These are phyloP conservation scores for Andrena bicolor DNA, from an alignment of 2,888 invertebrate genomes.

Conservation along the genomic window DNA sequence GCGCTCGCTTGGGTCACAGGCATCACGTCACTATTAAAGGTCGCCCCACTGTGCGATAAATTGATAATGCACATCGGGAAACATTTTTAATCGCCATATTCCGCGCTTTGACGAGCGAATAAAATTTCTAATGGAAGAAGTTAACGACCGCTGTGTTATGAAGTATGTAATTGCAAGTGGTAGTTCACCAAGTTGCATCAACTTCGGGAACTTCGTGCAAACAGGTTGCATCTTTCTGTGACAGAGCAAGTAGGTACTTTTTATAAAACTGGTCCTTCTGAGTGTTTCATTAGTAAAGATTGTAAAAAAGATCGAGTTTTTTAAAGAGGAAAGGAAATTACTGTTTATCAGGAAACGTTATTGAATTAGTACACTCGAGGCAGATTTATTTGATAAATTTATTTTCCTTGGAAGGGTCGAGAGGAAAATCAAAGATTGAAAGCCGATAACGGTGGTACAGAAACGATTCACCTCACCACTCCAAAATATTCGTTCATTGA, in stretches of 20 bases:
- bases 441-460: no score
- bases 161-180: neutral
- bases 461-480: no score
- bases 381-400: no score
- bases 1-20: neutral
- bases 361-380: no score
- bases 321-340: no score
- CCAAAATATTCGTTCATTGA: no score
- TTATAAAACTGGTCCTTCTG: neutral
- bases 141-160: neutral
- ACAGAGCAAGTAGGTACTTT: neutral
- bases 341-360: no score
- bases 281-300: no score
- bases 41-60: neutral
- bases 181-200: neutral
- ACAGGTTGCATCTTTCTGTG: neutral
- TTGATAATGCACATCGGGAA: neutral
- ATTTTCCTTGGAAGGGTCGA: no score
- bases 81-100: neutral
- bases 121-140: neutral
- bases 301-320: no score
- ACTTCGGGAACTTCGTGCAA: neutral
- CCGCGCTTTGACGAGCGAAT: neutral
- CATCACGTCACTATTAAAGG: neutral
- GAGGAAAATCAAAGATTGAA: no score